phyloP scores from a whole-genome alignment of 2,888 invertebrate species.

The Eledone cirrhosa region DNA sequence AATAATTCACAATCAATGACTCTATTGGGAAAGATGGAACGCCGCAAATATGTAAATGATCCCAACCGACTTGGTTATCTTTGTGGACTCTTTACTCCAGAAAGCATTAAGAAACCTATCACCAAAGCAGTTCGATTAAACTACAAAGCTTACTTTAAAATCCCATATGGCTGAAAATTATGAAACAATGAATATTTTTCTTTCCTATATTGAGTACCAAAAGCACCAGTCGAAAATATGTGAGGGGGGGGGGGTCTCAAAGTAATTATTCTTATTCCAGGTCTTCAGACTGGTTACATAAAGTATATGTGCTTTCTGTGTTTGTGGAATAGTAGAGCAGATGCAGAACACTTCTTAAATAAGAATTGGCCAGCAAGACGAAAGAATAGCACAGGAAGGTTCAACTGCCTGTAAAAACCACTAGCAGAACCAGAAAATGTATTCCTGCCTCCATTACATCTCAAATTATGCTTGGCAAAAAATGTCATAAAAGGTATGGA shows the following conservation, averaged over 20 bases:
- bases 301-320: not conserved
- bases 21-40: not conserved
- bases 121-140: not conserved
- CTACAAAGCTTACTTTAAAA: not conserved
- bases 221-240: not conserved
- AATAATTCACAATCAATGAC: no score
- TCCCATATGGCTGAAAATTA: no score
- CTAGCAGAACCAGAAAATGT: not conserved
- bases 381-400: not conserved
- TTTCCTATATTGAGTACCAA: no score
- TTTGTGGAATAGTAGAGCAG: no score
- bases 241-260: not conserved
- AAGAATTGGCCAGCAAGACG: not conserved
- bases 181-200: no score
- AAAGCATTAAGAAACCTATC: not conserved
- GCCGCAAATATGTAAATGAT: not conserved
- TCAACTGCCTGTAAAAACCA: no score
- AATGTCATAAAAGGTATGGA: not conserved
- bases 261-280: not conserved
- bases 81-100: not conserved
- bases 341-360: not conserved
- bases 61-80: not conserved
- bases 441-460: no score
- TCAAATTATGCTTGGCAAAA: not conserved
- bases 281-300: conserved; percentile 1